Evolutionary conservation across 2,888 invertebrate genomes (phyloP), one percentile per base, ranked within the genome.

Genomic region (Diaperis boleti): DNA sequence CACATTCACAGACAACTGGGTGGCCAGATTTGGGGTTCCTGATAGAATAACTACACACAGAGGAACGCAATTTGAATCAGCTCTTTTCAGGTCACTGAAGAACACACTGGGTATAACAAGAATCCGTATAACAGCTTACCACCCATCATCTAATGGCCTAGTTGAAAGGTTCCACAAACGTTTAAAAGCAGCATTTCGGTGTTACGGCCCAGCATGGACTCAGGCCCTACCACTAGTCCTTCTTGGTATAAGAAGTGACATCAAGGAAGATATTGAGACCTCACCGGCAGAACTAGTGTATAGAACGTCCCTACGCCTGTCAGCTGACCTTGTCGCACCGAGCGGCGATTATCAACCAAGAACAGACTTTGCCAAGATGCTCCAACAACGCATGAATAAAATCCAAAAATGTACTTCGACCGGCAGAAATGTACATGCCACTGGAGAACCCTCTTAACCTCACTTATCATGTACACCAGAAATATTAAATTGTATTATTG

Each of bases 161-260:
- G 73, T 82, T 2, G 80, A 82, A 64, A 65, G 80, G 1, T 75
- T 78, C 57, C 82, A 83, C 64, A 66, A 81, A 1, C 72, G 74
- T 3, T 64, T 82, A 44, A 82, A 79, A 68, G 71, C 79, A 0
- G 76, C 82, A 0, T 60, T 80, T 10, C 74, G 57, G 59, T 72
- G 72, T 55, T 70, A 75, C 18, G 10, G 15, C 7, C 26, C 26
- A 6, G 22, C 31, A 7, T 47, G 47, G 47, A 29, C 47, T 2
- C 29, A 47, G 31, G 13, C 31, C 29, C 10, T 47, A 17, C 44
- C 44, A 7, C 11, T 44, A 4, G 22, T 44, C 2, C n/a, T 54
- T 5, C 20, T 54, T 2, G 56, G 42, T 8, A 45, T 54, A 2
- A 14, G 54, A 45, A 54, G 22, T 14, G 18, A 14, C 11, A 10